Percentiles rank a stretch among this genome's conserved stretches.
These are phyloP conservation scores for Crossaster papposus DNA, from an alignment of 53 echinoderm and acorn worm genomes.

Conservation along the genomic window DNA sequence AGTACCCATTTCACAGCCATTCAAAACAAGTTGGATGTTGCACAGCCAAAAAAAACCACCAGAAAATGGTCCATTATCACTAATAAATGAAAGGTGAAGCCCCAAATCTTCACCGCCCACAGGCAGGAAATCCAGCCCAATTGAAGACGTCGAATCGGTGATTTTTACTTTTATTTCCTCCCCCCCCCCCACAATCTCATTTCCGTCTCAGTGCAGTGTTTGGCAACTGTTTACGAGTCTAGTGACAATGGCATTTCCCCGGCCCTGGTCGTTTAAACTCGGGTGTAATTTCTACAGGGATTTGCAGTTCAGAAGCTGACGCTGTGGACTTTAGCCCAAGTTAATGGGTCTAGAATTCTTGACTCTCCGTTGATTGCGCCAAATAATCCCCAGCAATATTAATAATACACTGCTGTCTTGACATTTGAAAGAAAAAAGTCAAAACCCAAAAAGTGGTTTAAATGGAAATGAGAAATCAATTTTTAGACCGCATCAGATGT, in stretches of 20 bases:
- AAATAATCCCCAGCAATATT: slow-evolving; percentile 40
- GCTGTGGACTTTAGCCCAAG: slow-evolving; percentile 56
- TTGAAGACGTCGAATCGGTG: slow-evolving; percentile 1
- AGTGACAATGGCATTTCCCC: slow-evolving; percentile 35
- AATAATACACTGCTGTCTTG: slow-evolving; percentile 30
- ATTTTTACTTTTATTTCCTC: neutral
- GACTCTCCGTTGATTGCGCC: slow-evolving; percentile 33
- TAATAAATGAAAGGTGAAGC: neutral
- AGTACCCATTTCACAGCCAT: neutral
- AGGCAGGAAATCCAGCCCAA: neutral
- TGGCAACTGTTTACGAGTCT: slow-evolving; percentile 37
- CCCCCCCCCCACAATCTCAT: slow-evolving; percentile 36
- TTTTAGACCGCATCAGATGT: neutral
- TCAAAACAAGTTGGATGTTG: neutral
- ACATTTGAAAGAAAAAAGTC: neutral
- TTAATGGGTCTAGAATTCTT: slow-evolving; percentile 51
- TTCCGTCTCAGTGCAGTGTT: slow-evolving; percentile 55
- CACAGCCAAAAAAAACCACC: neutral
- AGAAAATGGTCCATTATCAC: slow-evolving; percentile 11
- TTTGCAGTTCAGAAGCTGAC: slow-evolving; percentile 31
- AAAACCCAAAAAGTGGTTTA: neutral
- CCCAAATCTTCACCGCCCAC: neutral
- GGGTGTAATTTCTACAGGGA: slow-evolving; percentile 53
- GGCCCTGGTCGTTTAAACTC: slow-evolving; percentile 3
- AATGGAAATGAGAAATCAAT: slow-evolving; percentile 4